These are phyloP conservation scores for Ceyx margarethae DNA, from an alignment of 2,113 vertebrate species.

Conservation along the genomic window DNA sequence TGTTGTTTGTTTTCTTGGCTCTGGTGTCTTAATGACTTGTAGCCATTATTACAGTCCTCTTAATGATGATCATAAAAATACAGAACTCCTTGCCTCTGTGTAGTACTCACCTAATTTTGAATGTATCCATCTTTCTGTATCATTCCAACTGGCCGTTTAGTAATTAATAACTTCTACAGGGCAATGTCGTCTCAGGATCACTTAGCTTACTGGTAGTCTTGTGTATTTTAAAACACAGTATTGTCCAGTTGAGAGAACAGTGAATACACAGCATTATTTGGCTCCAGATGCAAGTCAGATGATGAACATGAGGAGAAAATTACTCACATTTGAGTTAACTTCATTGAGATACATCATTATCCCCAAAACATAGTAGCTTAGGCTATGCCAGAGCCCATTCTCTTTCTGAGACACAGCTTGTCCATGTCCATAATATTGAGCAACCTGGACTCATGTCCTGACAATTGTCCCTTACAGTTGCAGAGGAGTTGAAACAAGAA, in stretches of 20 bases:
- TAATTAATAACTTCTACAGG: not conserved
- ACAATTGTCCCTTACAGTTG: not conserved
- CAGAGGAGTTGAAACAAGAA: not conserved
- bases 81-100: not conserved
- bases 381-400: too few species aligned
- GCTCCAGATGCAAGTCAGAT: not conserved
- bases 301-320: too few species aligned
- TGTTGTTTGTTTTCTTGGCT: not conserved
- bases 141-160: not conserved
- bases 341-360: too few species aligned
- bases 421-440: not conserved
- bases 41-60: not conserved
- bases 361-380: too few species aligned
- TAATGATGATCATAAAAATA: fast-evolving
- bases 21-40: not conserved
- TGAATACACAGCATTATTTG: not conserved
- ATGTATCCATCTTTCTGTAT: not conserved
- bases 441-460: not conserved
- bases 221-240: not conserved
- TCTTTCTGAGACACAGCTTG: not conserved
- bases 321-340: too few species aligned
- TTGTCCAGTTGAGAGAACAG: not conserved
- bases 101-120: not conserved
- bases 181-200: not conserved
- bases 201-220: not conserved